Base-by-base conservation (phyloP, 1,140 invertebrate genomes). In the Episyrphus balteatus region DNA sequence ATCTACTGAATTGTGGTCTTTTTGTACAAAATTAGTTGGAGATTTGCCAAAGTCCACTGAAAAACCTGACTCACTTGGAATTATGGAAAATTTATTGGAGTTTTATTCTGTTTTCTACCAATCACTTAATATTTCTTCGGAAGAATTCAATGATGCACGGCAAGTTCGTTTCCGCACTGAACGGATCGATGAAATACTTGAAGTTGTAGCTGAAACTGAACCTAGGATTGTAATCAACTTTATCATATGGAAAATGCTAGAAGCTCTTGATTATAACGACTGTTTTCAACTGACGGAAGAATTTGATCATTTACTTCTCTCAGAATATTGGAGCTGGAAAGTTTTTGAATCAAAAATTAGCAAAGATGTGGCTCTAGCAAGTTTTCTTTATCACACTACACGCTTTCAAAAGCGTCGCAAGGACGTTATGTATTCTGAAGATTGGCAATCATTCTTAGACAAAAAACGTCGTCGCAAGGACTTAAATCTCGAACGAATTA, bases 251-350 rank as follows among this genome's bases (percentile, higher is more conserved):
- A 62, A 56, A 37, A 53, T 49, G 2, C 54, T 50, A 18, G 48
- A 55, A 26, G 36, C 47, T 1, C 45, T 65, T 0, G 30, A 33
- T 2, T 55, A 55, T 5, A 42, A 53, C 12, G 62, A 65, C 26
- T 65, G 62, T 38, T 65, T 46, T 21, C 32, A 41, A 3, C 8
- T 65, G 34, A 46, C 58, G 0, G 30, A 51, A 26, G 62, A 65
- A 38, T 65, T 62, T 13, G 62, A 65, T 44, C 43, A 52, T 5
- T 12, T 65, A 10, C 34, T 65, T 3, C 53, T 59, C 12, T 33
- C 54, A 0, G 62, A 65, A 26, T 65, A 65, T 19, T 65, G 62
- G 62, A 55, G 62, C 15, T 65, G 62, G 62, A 44, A 59, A 41
- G 48, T 62, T 7, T 47, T 65, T 3, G 42, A 42, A 1, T 19